Evolutionary conservation across 2,888 invertebrate genomes (phyloP), one percentile per base, ranked within the genome.

Genomic region (Acleris sparsana): DNA sequence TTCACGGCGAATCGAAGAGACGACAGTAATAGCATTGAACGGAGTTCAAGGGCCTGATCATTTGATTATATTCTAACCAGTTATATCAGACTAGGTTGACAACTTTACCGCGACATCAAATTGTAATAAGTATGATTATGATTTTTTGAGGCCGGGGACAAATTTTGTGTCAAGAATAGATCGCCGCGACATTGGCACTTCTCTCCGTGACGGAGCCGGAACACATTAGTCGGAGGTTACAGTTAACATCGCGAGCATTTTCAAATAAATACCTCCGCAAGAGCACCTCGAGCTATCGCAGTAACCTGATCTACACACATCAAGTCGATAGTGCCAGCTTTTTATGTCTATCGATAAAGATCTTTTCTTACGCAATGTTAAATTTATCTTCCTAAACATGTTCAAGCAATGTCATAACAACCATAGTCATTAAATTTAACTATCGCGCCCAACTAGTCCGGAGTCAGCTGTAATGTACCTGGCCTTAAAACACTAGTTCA

Each of bases 351-450:
- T 17, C 55, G 65, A 65, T 65, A 65, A 65, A 46, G 60, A 65
- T 65, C 65, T 16, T 55, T 57, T 53, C 65, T 62, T 62, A 66
- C 48, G 62, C 52, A 56, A 66, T 62, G 52, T 57, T 43, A 18
- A 46, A 53, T 66, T 66, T 61, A 62, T 66, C 56, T 62, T 39
- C 53, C 58, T 46, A 46, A 57, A 56, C 39, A 53, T 62, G 56
- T 46, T 61, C 62, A 52, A 61, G 11, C 57, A 16, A 61, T 66
- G 66, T 66, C 66, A 66, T 62, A 66, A 66, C 62, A 66, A 62
- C 62, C 17, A 18, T 52, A 66, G 56, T 39, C 61, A 66, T 66
- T 62, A 66, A 66, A 66, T 57, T 66, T 66, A 62, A 62, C 61
- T 53, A 66, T 53, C 44, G 49, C 56, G 49, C 56, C 51, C 52